Base-by-base conservation (phyloP, 1,140 invertebrate species). In the Sesamia nonagrioides region DNA sequence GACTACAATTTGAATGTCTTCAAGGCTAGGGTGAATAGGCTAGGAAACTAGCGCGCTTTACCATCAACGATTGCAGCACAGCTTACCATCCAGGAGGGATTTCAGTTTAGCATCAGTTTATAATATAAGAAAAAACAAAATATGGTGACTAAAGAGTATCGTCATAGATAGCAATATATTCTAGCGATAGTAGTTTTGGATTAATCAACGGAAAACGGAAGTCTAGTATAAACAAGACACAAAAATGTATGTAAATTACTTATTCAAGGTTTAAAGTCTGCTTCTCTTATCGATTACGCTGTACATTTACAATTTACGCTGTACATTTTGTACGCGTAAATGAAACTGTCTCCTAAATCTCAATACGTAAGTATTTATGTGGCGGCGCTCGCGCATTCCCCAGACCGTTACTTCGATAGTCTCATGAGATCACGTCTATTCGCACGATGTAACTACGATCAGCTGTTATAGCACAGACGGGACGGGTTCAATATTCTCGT, bases 401-500 rank as follows among this genome's bases (percentile, higher is more conserved):
- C 6, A 69, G 21, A 15, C 21, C 35, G 68, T 71, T 11, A 9
- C 68, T n/a, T n/a, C n/a, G n/a, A 37, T 3, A 37, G 3, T 33
- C 15, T 13, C 35, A 52, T 52, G 27, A 52, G 18, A 52, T 71
- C 48, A 50, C 3, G 4, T 52, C 40, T 52, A 71, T 52, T 71
- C 45, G 6, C 27, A n/a, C 15, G 9, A 2, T 52, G 40, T n/a
- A 13, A 52, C 48, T 21, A 4, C 18, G 18, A 68, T 68, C 63
- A 68, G 63, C 63, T 68, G 63, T 48, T 68, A 63, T 68, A 63
- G 15, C 13, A 15, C 3, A 63, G 2, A 48, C 5, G 9, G 33
- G 68, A 52, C 68, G 52, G 48, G 68, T 71, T 71, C 45, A 71
- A 71, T 35, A 71, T 17, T 52, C 68, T 3, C 68, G 48, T 71